Base-by-base conservation (phyloP, 2,113 vertebrate species). In the Macrotus californicus region DNA sequence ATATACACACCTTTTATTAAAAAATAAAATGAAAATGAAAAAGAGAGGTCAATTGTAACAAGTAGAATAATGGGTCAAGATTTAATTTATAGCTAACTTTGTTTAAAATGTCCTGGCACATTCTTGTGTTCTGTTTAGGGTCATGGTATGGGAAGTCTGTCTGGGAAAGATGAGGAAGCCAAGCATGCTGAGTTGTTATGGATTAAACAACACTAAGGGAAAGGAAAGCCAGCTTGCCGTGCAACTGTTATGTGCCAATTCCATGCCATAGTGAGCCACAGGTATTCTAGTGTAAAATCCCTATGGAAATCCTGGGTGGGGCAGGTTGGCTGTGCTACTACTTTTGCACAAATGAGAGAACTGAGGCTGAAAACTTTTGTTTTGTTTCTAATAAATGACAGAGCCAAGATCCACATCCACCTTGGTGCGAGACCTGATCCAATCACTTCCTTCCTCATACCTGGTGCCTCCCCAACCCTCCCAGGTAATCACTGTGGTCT, bases 201-300 rank as follows among this genome's bases (percentile, higher is more conserved):
- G 64, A 14, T 34, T 66, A 34, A 84, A 43, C 16, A 22, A 41
- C 34, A 12, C 7, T 10, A 41, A 29, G 31, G n/a, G 24, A 22
- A 48, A 56, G 52, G 36, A 52, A 52, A 66, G 22, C 34, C 43
- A 18, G 6, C 19, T 0, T 12, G 16, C 2, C 0, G 2, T 11
- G 19, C 5, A 3, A 19, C 34, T 24, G 39, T 26, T 19, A 1
- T 14, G 31, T 41, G 43, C 22, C 59, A 29, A 24, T 7, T 8
- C 34, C 5, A 2, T 18, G 39, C 19, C 13, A 1, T 7, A 2
- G 46, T 41, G 39, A 26, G 19, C 21, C 6, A 21, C 14, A 7
- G 1, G 29, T 48, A 46, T 41, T 7, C 19, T 15, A 9, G 36
- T 16, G 0, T 7, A 31, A 61, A 34, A 26, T 29, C 26, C 31